These are phyloP conservation scores for Stichodactyla helianthus DNA, from an alignment of 64 coral and sea anemone genomes.

Conservation along the genomic window DNA sequence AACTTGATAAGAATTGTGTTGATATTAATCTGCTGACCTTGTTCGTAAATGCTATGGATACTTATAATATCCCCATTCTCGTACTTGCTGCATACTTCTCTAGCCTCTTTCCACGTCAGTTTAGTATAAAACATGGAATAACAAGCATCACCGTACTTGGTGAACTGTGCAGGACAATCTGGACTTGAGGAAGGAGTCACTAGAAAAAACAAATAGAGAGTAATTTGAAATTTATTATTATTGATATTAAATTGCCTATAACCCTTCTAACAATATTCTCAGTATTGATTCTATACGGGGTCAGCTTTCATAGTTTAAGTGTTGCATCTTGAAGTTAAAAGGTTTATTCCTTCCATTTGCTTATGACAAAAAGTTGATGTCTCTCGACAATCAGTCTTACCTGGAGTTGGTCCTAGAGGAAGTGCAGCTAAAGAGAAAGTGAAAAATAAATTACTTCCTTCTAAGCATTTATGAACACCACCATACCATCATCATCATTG, in stretches of 20 bases:
- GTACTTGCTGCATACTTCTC: slow-evolving; percentile 53
- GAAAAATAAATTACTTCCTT: neutral
- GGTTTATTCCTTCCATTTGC: too few relatives aligned
- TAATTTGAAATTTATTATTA: too few relatives aligned
- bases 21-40: slow-evolving; percentile 58
- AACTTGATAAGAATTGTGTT: too few relatives aligned
- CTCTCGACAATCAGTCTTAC: neutral
- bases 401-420: slow-evolving; percentile 17
- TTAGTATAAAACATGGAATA: slow-evolving; percentile 40
- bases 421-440: slow-evolving; percentile 23
- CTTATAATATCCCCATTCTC: slow-evolving; percentile 64
- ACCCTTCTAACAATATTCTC: too few relatives aligned
- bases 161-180: slow-evolving; percentile 39
- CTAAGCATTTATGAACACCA: too few relatives aligned
- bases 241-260: too few relatives aligned
- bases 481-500: too few relatives aligned
- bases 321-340: too few relatives aligned
- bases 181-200: neutral
- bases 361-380: too few relatives aligned
- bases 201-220: neutral
- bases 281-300: too few relatives aligned
- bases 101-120: slow-evolving; percentile 65
- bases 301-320: too few relatives aligned
- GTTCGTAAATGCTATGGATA: slow-evolving; percentile 74
- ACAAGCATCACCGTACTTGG: slow-evolving; percentile 49